These are phyloP conservation scores for Archocentrus centrarchus DNA, from an alignment of 2,113 vertebrate genomes.

Conservation along the genomic window DNA sequence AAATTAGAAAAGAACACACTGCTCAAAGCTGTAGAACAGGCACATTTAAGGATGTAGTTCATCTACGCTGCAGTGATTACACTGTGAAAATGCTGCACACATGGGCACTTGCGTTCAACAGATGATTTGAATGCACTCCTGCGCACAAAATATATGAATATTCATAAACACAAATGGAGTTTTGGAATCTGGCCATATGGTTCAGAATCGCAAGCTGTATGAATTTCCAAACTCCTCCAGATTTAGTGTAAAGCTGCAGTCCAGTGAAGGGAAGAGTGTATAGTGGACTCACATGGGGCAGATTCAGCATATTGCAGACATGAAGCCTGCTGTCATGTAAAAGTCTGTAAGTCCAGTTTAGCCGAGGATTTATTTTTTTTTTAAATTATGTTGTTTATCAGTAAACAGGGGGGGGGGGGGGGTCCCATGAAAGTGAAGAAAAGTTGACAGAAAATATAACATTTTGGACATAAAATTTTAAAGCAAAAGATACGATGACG, in stretches of 20 bases:
- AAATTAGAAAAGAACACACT: background rate
- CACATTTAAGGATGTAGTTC: conserved; percentile 12
- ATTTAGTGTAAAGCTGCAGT: conserved; percentile 20
- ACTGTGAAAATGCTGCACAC: background rate
- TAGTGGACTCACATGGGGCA: conserved; percentile 22
- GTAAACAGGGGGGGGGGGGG: background rate
- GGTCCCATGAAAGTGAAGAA: background rate
- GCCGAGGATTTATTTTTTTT: background rate
- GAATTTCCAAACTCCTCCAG: conserved; percentile 21
- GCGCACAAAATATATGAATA: conserved; percentile 44
- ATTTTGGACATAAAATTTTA: background rate
- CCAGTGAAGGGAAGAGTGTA: conserved; percentile 28
- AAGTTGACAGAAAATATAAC: background rate
- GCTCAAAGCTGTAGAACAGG: background rate
- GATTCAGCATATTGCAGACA: conserved; percentile 19
- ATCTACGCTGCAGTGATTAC: conserved; percentile 10
- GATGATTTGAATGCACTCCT: conserved; percentile 29
- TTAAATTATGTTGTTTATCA: background rate
- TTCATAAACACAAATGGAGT: conserved; percentile 44
- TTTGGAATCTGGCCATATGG: conserved; percentile 52
- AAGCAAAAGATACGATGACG: background rate
- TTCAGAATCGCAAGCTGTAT: conserved; percentile 28
- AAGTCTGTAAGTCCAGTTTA: background rate
- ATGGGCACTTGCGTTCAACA: background rate
- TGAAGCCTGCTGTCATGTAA: background rate